Conservation (phyloP, 92 coral and sea anemone genomes). For the Bergia sp. region DNA sequence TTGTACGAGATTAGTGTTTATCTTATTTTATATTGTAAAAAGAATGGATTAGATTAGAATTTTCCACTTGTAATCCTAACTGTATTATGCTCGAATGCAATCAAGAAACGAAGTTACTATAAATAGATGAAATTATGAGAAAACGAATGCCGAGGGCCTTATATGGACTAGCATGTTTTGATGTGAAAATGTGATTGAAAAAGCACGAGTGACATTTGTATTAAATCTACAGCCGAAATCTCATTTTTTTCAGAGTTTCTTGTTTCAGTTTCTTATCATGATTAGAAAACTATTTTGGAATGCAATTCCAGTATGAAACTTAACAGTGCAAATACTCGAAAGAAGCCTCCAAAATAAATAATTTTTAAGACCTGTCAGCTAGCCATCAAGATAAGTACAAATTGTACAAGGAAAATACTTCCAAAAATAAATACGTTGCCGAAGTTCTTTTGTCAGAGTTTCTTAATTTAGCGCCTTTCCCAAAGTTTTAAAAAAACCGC, state of each 20-base stretch:
- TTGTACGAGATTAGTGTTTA: slow-evolving; percentile 7
- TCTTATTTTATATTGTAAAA: background rate
- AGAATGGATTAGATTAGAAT: background rate
- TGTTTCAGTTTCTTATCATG: background rate
- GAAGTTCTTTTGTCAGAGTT: background rate
- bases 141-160: background rate
- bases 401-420: background rate
- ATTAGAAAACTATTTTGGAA: background rate
- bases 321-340: background rate
- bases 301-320: background rate
- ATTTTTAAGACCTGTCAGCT: background rate
- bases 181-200: background rate
- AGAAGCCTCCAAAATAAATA: background rate
- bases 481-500: too few relatives aligned
- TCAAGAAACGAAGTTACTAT: background rate
- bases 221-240: background rate
- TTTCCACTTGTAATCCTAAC: slow-evolving; percentile 6
- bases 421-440: background rate
- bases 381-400: background rate
- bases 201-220: background rate
- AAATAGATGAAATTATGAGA: background rate
- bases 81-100: background rate
- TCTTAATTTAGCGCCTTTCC: background rate
- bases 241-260: background rate
- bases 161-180: background rate